Percentiles rank a stretch among this genome's conserved stretches.
phyloP scores from a whole-genome alignment of 2,797 vertebrate genomes.

The Notolepis coatsorum region DNA sequence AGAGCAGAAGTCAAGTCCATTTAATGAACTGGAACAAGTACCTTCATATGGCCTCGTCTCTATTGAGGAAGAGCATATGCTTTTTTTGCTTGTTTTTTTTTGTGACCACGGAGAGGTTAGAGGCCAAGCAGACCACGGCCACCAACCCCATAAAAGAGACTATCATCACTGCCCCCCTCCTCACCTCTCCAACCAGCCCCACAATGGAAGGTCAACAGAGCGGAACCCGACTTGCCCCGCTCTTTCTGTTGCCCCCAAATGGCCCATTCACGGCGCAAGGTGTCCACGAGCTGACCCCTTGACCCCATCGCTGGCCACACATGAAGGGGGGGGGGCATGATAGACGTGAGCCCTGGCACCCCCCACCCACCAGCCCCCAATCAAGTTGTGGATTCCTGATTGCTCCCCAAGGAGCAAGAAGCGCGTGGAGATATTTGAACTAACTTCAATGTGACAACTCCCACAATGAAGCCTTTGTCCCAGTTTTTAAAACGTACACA shows the following conservation, averaged over 20 bases:
- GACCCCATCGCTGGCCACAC: constrained; percentile 48
- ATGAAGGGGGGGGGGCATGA: not conserved
- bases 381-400: not conserved
- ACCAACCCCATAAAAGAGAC: constrained; percentile 47
- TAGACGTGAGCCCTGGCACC: not conserved
- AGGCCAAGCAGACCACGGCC: constrained; percentile 43
- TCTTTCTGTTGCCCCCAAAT: constrained; percentile 51
- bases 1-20: constrained; percentile 57
- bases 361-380: not conserved
- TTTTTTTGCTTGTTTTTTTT: constrained; percentile 50
- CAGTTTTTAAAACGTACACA: not conserved
- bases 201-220: constrained; percentile 65
- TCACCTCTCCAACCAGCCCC: constrained; percentile 34
- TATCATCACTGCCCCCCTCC: constrained; percentile 36
- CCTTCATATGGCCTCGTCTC: constrained; percentile 48
- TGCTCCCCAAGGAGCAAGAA: constrained; percentile 6
- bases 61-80: constrained; percentile 61
- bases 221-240: constrained; percentile 45
- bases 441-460: not conserved
- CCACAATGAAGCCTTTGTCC: not conserved
- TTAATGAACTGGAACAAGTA: constrained; percentile 55
- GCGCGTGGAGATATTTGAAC: constrained; percentile 9
- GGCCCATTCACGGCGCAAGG: constrained; percentile 51
- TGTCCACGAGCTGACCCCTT: constrained; percentile 54
- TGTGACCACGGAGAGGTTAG: constrained; percentile 49